Conservation (phyloP, 1,140 invertebrate species). For the Arion vulgaris region DNA sequence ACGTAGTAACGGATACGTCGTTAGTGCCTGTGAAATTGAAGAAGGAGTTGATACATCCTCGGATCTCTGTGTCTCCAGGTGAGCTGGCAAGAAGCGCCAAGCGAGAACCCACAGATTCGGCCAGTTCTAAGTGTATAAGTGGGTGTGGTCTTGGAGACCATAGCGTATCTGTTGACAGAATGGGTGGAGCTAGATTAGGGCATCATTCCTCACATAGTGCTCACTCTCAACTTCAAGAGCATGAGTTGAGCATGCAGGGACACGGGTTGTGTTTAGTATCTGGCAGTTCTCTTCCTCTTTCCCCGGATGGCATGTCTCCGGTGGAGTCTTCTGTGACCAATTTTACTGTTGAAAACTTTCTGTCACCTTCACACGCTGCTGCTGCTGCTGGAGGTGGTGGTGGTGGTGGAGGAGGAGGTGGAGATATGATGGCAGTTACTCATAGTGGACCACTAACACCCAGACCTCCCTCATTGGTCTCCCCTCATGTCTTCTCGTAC, state of each 20-base stretch:
- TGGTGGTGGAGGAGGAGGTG: conserved; percentile 52
- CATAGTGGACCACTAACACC: conserved; percentile 44
- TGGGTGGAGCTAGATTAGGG: conserved; percentile 25
- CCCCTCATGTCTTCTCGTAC: conserved; percentile 60
- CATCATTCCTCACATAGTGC: background rate
- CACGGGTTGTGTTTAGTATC: conserved; percentile 7
- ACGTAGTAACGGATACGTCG: background rate
- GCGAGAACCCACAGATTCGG: conserved; percentile 58
- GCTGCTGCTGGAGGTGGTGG: too few species aligned
- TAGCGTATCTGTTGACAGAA: background rate
- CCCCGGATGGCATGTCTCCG: conserved; percentile 5
- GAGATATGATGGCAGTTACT: conserved; percentile 39
- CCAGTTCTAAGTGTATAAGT: conserved; percentile 46
- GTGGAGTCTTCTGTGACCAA: conserved; percentile 46
- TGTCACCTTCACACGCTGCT: conserved; percentile 54
- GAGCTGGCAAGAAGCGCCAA: conserved; percentile 49
- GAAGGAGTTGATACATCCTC: conserved; percentile 12
- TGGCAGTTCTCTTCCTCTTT: background rate
- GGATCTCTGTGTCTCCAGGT: conserved; percentile 35
- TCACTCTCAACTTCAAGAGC: conserved; percentile 24
- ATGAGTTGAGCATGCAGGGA: background rate
- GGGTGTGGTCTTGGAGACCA: background rate
- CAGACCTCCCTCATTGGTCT: conserved; percentile 52
- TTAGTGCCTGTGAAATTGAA: conserved; percentile 34
- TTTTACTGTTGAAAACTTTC: conserved; percentile 67